These are phyloP conservation scores for Metellina segmentata DNA, from an alignment of 2,888 invertebrate species.

Conservation along the genomic window DNA sequence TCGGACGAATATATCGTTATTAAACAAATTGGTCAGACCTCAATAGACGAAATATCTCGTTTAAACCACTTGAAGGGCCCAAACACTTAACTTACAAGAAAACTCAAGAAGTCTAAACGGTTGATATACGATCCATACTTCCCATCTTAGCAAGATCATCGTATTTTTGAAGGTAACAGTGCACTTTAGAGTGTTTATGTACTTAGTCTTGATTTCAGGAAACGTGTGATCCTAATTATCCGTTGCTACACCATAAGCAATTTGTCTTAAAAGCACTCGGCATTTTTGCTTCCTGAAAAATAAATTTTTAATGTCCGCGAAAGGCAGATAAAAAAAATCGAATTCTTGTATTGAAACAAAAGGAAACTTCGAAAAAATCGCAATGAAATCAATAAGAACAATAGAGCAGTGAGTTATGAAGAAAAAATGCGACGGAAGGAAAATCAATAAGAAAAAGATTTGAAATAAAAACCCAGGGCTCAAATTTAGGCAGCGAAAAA, in stretches of 20 bases:
- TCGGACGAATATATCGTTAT: no score
- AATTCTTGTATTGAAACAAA: not conserved
- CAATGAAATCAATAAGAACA: constrained; percentile 26
- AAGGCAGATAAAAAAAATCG: not conserved
- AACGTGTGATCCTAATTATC: no score
- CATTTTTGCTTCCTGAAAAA: not conserved
- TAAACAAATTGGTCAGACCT: no score
- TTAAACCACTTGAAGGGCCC: no score
- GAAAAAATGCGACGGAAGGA: constrained; percentile 11
- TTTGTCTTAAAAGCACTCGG: not conserved
- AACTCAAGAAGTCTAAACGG: no score
- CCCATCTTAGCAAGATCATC: no score
- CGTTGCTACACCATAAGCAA: not conserved
- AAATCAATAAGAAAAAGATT: constrained; percentile 19
- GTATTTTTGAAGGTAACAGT: no score
- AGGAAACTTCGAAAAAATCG: not conserved
- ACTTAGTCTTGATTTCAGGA: no score
- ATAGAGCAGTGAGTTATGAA: constrained; percentile 4
- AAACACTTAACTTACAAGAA: no score
- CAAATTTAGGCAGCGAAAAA: constrained; percentile 29
- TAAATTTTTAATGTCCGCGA: constrained; percentile 10
- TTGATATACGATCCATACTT: no score
- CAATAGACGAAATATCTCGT: no score
- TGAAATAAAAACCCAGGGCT: constrained; percentile 17
- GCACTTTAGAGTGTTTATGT: no score